Base-by-base conservation (phyloP, 2,888 invertebrate species). In the Brenthis daphne region DNA sequence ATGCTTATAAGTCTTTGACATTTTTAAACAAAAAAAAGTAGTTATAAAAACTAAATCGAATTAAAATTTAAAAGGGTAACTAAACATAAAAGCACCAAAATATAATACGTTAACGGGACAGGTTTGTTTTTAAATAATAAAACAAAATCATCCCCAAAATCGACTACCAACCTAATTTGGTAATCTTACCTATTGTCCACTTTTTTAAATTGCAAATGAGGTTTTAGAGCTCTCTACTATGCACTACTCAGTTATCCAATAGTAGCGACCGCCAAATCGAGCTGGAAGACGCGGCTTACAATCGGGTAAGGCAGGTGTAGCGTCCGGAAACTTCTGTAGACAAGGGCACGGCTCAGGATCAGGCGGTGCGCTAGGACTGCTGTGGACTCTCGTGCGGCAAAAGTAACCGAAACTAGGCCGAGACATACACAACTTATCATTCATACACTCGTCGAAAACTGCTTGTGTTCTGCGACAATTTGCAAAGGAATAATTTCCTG, bases 361-460 rank as follows among this genome's bases (percentile, higher is more conserved):
- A 14, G 96, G 96, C 68, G 94, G 92, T 12, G 95, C 93, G 70
- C 87, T 94, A 84, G 74, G 75, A 8, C 93, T 89, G 60, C 92
- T 87, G 76, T 96, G 96, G 48, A 96, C 86, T 68, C 94, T 93
- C 0, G 95, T 94, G 74, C 96, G 94, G 67, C 95, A 94, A 85
- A 96, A 98, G 83, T 98, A 97, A 57, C 98, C 98, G 76, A 94
- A 96, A 2, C 94, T 93, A 1, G 98, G 97, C 69, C 98, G 94
- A 60, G 95, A 94, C 65, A 98, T 90, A 16, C 94, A 94, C 76
- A 98, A 77, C 77, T 97, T 97, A 55, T 97, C 95, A 65, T 94
- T 84, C 85, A 98, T 95, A 81, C 99, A 99, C 71, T 95, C 93
- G 83, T 98, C 98, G 79, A 96, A 96, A 2, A 95, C 95, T 1